Evolutionary conservation across 1,140 invertebrate genomes (phyloP).

Genomic region (Aphaenogaster floridana): DNA sequence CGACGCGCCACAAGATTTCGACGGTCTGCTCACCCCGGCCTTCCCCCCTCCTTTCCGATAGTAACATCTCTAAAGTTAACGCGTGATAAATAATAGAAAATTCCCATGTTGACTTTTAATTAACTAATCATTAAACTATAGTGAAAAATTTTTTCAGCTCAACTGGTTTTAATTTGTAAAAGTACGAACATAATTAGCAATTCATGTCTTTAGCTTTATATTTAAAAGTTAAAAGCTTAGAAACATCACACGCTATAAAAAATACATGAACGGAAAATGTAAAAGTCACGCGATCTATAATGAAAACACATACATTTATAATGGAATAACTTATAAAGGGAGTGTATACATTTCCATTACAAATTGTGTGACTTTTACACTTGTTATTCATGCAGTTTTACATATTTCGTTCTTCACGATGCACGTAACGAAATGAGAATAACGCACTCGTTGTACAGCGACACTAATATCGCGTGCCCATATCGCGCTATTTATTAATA

Average conservation of each 20-base stretch:
- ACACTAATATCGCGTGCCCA: not conserved
- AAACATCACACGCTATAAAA: not conserved
- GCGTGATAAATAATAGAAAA: not conserved
- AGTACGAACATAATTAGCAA: not conserved
- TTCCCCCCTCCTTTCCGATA: not conserved
- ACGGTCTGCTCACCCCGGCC: not conserved
- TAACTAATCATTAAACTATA: conserved; percentile 4
- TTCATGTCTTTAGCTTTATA: not conserved
- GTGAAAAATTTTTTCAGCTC: not conserved
- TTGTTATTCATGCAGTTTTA: not conserved
- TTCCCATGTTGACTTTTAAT: not conserved
- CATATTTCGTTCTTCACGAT: not conserved
- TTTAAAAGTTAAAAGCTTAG: not conserved
- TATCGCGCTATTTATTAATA: conserved; percentile 43
- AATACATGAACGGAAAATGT: not conserved
- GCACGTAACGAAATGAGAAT: not conserved
- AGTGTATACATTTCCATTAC: not conserved
- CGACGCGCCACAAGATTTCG: not conserved
- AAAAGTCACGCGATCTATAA: not conserved
- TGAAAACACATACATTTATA: not conserved
- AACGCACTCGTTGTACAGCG: not conserved
- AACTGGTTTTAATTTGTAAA: not conserved
- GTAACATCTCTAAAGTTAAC: not conserved
- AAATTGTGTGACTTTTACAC: not conserved
- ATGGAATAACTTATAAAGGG: not conserved